phyloP scores from a whole-genome alignment of 1,140 invertebrate genomes.

The Eubasilissa regina region DNA sequence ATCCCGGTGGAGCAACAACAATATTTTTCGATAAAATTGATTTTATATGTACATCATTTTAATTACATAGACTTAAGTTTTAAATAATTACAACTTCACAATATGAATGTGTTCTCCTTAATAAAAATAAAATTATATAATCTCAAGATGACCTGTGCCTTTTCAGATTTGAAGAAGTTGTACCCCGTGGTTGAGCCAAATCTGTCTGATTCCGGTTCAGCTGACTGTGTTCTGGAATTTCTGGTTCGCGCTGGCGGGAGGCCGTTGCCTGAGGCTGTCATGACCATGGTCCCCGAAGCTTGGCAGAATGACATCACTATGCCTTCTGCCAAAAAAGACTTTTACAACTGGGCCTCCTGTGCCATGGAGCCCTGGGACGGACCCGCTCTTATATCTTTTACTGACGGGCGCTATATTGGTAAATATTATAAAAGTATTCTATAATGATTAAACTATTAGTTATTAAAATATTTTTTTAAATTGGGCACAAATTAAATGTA shows the following conservation, averaged over 20 bases:
- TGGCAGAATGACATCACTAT: slow-evolving; percentile 98
- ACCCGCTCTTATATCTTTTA: slow-evolving; percentile 95
- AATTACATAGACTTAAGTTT: no score
- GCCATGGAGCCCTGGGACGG: slow-evolving; percentile 99
- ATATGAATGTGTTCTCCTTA: no score
- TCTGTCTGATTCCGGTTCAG: slow-evolving; percentile 96
- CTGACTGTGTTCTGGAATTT: slow-evolving; percentile 98
- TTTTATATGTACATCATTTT: no score
- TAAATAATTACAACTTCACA: no score
- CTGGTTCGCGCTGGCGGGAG: slow-evolving; percentile 93
- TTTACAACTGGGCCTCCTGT: slow-evolving; percentile 97
- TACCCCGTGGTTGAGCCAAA: slow-evolving; percentile 99
- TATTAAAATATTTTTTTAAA: no score
- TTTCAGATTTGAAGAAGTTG: slow-evolving; percentile 85
- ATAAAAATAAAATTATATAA: no score
- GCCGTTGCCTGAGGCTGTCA: slow-evolving; percentile 94
- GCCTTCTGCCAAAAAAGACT: slow-evolving; percentile 93
- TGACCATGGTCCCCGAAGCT: slow-evolving; percentile 99
- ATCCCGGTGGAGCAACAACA: no score
- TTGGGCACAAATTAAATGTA: no score
- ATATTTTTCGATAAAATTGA: no score
- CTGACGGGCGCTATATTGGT: slow-evolving; percentile 98
- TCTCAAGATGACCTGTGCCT: no score
- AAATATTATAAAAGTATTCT: slow-evolving; percentile 48
- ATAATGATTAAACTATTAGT: no score